Evolutionary conservation across 2,113 vertebrate species (phyloP), one percentile per base, ranked within the genome.

Genomic region (Theristicus caerulescens): DNA sequence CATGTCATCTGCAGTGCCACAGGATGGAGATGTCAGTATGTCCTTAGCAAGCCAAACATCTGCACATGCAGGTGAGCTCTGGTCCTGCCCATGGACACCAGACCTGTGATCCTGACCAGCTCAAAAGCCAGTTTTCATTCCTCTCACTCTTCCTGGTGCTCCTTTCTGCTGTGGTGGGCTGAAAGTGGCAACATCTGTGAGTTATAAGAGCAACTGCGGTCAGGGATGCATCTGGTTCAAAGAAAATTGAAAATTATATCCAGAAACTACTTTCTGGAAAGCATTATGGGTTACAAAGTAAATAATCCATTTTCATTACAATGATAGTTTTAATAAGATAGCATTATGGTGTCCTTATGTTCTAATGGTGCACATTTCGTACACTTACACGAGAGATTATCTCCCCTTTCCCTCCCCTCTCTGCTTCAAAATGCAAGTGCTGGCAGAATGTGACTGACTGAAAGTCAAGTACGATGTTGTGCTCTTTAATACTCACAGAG

Each of bases 281-380:
- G 25, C n/a, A 90, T 88, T 95, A 88, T 42, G 49, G 61, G 59
- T 91, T 92, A 67, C 34, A 86, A 94, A 93, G 49, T 67, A 94
- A 96, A 94, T 86, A 90, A 86, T 94, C 52, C 49, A 66, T 92
- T 90, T 93, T 87, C 13, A 84, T 95, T 78, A 58, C 40, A 57
- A 32, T 79, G 29, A 66, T 69, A 64, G n/a, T 88, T 96, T 93
- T 93, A 96, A 93, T 79, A 90, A 95, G 42, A 47, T 61, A 82
- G 21, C 16, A 57, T 88, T 88, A 78, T 73, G 73, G 9, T 51
- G 40, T 76, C 49, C 64, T 94, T 87, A 71, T 57, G 27, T 78
- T 79, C 73, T 70, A 66, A 82, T 54, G 52, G 26, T 61, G 38
- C 57, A 67, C 59, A 64, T 51, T 92, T 42, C 59, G 27, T 57